Evolutionary conservation across 2,888 invertebrate species (phyloP).

Genomic region (Acanthopleura granulata): DNA sequence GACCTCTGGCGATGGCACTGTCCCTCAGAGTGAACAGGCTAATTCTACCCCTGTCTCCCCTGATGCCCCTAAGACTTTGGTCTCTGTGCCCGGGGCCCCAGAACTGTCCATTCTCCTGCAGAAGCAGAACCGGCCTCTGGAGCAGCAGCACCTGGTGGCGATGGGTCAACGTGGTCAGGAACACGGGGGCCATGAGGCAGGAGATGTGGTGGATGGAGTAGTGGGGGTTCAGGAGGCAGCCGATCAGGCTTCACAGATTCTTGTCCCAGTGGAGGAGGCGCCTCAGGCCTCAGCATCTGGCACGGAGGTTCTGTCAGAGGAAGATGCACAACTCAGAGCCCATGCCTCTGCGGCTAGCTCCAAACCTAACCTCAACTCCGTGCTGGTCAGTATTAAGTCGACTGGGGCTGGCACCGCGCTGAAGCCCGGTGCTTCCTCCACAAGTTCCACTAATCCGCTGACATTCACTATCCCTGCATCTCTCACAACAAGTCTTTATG

Average conservation of each 20-base stretch:
- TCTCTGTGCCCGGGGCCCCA: neutral
- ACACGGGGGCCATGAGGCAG: neutral
- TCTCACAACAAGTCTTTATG: slow-evolving; percentile 21
- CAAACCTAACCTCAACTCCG: neutral
- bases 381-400: slow-evolving; percentile 5
- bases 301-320: neutral
- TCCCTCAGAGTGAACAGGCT: neutral
- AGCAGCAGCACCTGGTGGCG: neutral
- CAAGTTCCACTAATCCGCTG: neutral
- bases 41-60: neutral
- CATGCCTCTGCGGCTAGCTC: neutral
- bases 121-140: neutral
- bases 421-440: neutral
- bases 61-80: neutral
- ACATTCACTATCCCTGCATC: slow-evolving; percentile 21
- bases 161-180: neutral
- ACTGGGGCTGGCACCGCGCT: neutral
- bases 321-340: too few species aligned
- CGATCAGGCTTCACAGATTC: neutral
- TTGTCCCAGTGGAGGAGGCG: neutral
- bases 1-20: neutral
- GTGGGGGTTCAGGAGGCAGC: neutral
- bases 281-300: neutral
- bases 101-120: slow-evolving; percentile 4
- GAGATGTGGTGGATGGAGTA: neutral